A percentile compares a stretch with the other conserved stretches of the same genome.
Conservation (phyloP, 1,140 invertebrate genomes). For the Xylocopa sonorina region DNA sequence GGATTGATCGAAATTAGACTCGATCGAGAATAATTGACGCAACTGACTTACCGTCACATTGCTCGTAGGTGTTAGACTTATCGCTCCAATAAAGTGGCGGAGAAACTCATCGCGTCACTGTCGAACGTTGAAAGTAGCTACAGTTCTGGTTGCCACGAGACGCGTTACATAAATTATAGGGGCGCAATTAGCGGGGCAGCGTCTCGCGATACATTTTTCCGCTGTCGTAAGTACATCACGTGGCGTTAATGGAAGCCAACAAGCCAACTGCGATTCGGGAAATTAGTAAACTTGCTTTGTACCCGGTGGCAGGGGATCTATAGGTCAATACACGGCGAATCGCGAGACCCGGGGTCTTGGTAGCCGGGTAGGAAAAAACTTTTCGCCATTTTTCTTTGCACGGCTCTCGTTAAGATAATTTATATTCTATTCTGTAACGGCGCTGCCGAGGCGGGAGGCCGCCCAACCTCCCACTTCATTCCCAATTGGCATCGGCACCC, state of each 20-base stretch:
- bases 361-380: constrained; percentile 56
- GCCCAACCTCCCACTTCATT: neutral
- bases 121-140: too few species aligned
- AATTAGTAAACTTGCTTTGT: constrained; percentile 53
- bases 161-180: too few species aligned
- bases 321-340: constrained; percentile 54
- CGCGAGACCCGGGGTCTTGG: constrained; percentile 39
- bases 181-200: too few species aligned
- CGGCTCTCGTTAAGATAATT: constrained; percentile 69
- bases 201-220: too few species aligned
- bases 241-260: constrained; percentile 31
- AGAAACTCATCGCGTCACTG: too few species aligned
- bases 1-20: too few species aligned
- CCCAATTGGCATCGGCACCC: constrained; percentile 39
- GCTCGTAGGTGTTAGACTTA: too few species aligned
- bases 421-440: constrained; percentile 72
- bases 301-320: constrained; percentile 23
- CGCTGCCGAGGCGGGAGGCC: constrained; percentile 33
- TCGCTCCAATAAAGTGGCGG: too few species aligned
- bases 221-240: too few species aligned
- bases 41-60: too few species aligned
- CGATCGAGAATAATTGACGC: too few species aligned
- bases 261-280: constrained; percentile 33
- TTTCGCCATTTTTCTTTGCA: constrained; percentile 63
- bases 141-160: too few species aligned